Evolutionary conservation across 2,888 invertebrate genomes (phyloP).

Genomic region (Unio pictorum): DNA sequence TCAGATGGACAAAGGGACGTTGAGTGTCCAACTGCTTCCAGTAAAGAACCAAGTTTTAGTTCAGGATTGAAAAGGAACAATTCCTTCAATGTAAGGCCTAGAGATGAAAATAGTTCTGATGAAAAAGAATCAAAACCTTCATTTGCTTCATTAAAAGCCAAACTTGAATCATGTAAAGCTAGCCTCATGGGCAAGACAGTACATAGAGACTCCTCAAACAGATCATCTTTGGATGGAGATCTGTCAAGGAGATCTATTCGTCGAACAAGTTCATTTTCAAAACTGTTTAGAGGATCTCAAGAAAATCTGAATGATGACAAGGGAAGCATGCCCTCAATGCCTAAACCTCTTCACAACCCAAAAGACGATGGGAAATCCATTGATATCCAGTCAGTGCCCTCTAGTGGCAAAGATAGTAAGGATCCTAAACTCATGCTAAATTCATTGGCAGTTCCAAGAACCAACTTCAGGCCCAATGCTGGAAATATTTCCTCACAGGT

Average conservation of each 20-base stretch:
- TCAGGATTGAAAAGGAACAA: slow-evolving; percentile 33
- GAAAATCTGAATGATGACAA: background rate
- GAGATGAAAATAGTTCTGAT: slow-evolving; percentile 14
- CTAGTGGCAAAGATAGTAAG: slow-evolving; percentile 1
- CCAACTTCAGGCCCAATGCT: slow-evolving; percentile 42
- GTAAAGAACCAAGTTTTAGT: slow-evolving; percentile 3
- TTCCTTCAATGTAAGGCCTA: slow-evolving; percentile 40
- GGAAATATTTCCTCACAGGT: slow-evolving; percentile 20
- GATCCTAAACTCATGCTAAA: slow-evolving; percentile 33
- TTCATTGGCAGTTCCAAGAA: slow-evolving; percentile 35
- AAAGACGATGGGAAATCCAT: slow-evolving; percentile 17
- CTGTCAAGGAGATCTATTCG: slow-evolving; percentile 36
- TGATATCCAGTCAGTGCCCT: slow-evolving; percentile 5
- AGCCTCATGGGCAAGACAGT: slow-evolving; percentile 43
- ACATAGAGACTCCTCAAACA: slow-evolving; percentile 22
- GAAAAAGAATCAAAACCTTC: slow-evolving; percentile 25
- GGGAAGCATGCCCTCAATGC: background rate
- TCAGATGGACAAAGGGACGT: background rate
- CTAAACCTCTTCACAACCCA: slow-evolving; percentile 3
- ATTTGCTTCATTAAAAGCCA: slow-evolving; percentile 60
- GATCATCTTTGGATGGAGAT: slow-evolving; percentile 16
- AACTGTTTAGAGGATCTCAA: slow-evolving; percentile 23
- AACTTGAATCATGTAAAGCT: slow-evolving; percentile 60
- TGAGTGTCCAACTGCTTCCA: background rate
- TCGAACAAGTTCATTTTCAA: slow-evolving; percentile 49